Base-by-base conservation (phyloP, 2,888 invertebrate genomes). In the Pardosa pseudoannulata region DNA sequence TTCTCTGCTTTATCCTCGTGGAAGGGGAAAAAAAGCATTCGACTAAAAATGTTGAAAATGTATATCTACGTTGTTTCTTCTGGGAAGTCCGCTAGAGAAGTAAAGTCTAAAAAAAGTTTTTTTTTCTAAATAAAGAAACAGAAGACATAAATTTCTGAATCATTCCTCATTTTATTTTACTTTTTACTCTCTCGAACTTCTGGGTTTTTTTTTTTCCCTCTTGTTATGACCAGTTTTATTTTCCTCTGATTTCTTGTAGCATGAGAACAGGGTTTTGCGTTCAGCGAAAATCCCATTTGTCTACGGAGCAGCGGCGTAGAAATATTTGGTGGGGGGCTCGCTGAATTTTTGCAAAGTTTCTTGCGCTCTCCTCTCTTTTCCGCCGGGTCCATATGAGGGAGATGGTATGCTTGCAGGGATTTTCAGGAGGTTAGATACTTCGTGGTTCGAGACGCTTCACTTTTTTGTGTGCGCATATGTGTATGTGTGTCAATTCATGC, bases 101-200 rank as follows among this genome's bases (percentile, higher is more conserved):
- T 64, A 81, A 67, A 68, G 68, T 67, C 74, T 68, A 23, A 56
- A 31, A n/a, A n/a, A 74, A 81, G 74, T 81, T 81, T 81, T n/a
- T n/a, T n/a, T 81, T n/a, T n/a, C n/a, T n/a, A n/a, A n/a, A n/a
- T 68, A 74, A 68, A 39, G 41, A 62, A 68, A 65, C 39, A 68
- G 65, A 50, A 46, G 36, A 81, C 81, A 74, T 81, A 81, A 81
- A 81, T 81, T 81, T 81, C 67, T 36, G 28, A 67, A 68, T 68
- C 46, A 27, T 64, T 64, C 64, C 64, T n/a, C n/a, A n/a, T n/a
- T n/a, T n/a, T 67, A 7, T 31, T 29, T 32, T 74, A 39, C 39
- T 56, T 65, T 76, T 46, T 41, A n/a, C n/a, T n/a, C n/a, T n/a
- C n/a, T n/a, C n/a, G n/a, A n/a, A n/a, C n/a, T n/a, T n/a, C n/a